Percentiles rank a stretch among this genome's conserved stretches.
Conservation (phyloP, 2,113 vertebrate genomes). For the Turnix velox region DNA sequence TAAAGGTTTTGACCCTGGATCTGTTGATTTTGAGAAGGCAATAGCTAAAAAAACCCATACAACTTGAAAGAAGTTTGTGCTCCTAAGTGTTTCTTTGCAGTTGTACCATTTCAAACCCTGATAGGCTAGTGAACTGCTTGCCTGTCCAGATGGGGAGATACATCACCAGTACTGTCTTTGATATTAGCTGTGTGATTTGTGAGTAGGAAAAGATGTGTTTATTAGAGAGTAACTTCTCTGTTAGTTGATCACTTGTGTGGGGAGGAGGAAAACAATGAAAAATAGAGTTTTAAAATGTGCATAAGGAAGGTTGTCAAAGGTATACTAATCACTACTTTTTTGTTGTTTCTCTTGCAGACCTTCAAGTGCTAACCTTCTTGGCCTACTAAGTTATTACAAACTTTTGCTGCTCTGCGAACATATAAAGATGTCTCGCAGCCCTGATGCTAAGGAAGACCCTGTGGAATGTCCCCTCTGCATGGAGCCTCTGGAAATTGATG, state of each 20-base stretch:
- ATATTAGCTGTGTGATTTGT: accelerated
- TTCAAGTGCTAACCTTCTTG: conserved; percentile 66
- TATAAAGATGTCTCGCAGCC: conserved; percentile 95
- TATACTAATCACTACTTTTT: not conserved
- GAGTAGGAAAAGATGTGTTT: not conserved
- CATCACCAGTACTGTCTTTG: not conserved
- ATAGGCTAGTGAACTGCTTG: not conserved
- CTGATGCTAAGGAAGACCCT: conserved; percentile 95
- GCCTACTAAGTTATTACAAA: conserved; percentile 82
- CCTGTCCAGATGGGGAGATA: not conserved
- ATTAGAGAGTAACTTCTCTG: not conserved
- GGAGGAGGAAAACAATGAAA: not conserved
- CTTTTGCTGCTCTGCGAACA: conserved; percentile 77
- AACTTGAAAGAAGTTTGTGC: not conserved
- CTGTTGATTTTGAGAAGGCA: not conserved
- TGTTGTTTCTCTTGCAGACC: conserved; percentile 44
- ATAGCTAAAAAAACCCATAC: not conserved
- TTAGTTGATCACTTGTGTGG: not conserved
- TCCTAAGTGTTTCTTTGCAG: not conserved
- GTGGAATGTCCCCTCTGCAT: conserved; percentile 99
- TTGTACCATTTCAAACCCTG: not conserved
- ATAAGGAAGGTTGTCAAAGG: not conserved
- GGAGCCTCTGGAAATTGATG: conserved; percentile 98
- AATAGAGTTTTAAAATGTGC: not conserved
- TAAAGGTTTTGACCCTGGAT: not conserved